Evolutionary conservation across 2,113 vertebrate genomes (phyloP), one percentile per base, ranked within the genome.

Genomic region (Lonchura striata): DNA sequence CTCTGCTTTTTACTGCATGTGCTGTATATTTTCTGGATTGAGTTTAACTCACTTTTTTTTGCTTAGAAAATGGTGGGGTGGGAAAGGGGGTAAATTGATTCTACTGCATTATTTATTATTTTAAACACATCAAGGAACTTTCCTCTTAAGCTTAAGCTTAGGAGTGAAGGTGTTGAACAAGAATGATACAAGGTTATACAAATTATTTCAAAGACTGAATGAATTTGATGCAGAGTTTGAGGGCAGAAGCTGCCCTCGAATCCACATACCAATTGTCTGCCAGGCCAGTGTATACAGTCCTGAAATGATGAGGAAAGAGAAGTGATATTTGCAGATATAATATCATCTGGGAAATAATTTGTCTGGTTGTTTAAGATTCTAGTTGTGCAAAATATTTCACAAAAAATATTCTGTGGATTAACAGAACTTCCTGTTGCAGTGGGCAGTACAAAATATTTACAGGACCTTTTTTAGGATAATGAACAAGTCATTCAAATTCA

Each of bases 31-130:
- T 65, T 64, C 31, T 87, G n/a, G 24, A 41, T 59, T n/a, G 13
- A 86, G 27, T 89, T 82, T 75, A n/a, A 84, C 25, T 78, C 33
- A 30, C 28, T 75, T 95, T 56, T 82, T 63, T 41, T 69, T 33
- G 3, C 20, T 77, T 61, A 50, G 19, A 65, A 52, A 80, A 65
- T 21, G 4, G 6, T 1, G 5, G 1, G 1, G 57, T 15, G 15
- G 2, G 3, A 1, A 23, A 49, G 3, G 15, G 2, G 2, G 1
- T 4, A 14, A 42, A 20, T 27, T 1, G 3, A 33, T 59, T 84
- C 7, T 33, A 17, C 3, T 54, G 39, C 33, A 42, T 44, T 57
- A 15, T 65, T 49, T 53, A 35, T 31, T 80, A 27, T 56, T 88
- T 65, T 41, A 30, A 72, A 71, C 19, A 50, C 9, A 33, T 52